Base-by-base conservation (phyloP, 1,140 invertebrate species). In the Frieseomelitta varia region DNA sequence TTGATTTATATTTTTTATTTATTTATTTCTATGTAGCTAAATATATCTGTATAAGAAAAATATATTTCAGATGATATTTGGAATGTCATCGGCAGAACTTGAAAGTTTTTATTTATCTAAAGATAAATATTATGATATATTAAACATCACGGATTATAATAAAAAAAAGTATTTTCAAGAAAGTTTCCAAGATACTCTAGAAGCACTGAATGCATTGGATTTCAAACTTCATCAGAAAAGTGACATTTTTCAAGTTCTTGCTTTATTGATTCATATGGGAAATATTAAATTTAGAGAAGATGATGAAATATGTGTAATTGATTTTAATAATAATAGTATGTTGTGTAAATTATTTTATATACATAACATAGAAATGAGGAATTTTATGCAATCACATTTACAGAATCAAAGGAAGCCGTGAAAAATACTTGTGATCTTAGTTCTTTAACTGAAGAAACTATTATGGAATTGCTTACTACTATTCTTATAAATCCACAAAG, bases 201-300 rank as follows among this genome's bases (percentile, higher is more conserved):
- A 84, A 10, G 88, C 91, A 2, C 91, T 94, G 91, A 86, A 91
- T n/a, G 84, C 87, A 63, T 75, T 95, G 1, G 90, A 90, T 6
- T 93, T 95, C 30, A 86, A 86, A 8, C 24, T 83, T 19, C 58
- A 85, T 34, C 90, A 92, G 27, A 95, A 95, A 87, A 89, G 88
- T 39, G 94, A 95, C 79, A 94, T 96, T 86, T 95, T 96, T 87
- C 94, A 95, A 90, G 94, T 96, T 72, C 92, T 95, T 61, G 93
- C 96, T 17, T 92, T 95, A 14, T 93, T 96, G 4, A 92, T 96
- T 72, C 95, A 95, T 71, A 94, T 96, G 76, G 95, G 96, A 78
- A 93, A 95, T 72, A 91, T 94, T 67, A 88, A 79, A 72, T 95
- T 95, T 68, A 77, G 77, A 27, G 75, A 91, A 19, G 87, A 87